These are phyloP conservation scores for Aegotheles bennettii DNA, from an alignment of 2,113 vertebrate genomes.

Conservation along the genomic window DNA sequence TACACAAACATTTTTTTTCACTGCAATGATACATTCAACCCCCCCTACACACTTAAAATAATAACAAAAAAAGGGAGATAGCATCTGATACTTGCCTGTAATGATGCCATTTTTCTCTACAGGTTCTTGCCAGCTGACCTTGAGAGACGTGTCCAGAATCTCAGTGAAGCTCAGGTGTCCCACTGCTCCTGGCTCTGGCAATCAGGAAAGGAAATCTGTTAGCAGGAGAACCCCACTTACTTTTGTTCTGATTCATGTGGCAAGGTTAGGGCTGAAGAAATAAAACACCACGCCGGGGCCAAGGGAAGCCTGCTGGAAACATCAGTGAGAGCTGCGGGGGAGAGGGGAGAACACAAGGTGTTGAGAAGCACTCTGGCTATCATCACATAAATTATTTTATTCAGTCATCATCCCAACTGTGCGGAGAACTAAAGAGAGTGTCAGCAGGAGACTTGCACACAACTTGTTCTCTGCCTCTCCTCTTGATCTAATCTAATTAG, in stretches of 20 bases:
- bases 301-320: not conserved
- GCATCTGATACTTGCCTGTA: conserved; percentile 74
- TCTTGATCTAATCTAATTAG: conserved; percentile 3
- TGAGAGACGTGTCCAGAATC: conserved; percentile 93
- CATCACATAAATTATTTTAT: not conserved
- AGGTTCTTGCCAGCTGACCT: conserved; percentile 95
- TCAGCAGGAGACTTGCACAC: not conserved
- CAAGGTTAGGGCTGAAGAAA: not conserved
- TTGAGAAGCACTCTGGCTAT: not conserved
- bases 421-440: not conserved
- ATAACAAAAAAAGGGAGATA: not conserved
- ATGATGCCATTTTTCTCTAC: conserved; percentile 91
- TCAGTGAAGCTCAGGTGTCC: conserved; percentile 91
- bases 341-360: not conserved
- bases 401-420: not conserved
- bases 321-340: not conserved
- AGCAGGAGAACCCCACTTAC: not conserved
- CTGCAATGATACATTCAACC: not conserved
- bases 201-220: conserved; percentile 44
- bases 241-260: not conserved
- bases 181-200: conserved; percentile 86
- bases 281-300: not conserved
- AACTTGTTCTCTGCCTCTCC: not conserved
- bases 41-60: not conserved
- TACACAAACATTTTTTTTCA: not conserved